Conservation (phyloP, 2,113 vertebrate species). For the Heterotilapia buettikoferi region DNA sequence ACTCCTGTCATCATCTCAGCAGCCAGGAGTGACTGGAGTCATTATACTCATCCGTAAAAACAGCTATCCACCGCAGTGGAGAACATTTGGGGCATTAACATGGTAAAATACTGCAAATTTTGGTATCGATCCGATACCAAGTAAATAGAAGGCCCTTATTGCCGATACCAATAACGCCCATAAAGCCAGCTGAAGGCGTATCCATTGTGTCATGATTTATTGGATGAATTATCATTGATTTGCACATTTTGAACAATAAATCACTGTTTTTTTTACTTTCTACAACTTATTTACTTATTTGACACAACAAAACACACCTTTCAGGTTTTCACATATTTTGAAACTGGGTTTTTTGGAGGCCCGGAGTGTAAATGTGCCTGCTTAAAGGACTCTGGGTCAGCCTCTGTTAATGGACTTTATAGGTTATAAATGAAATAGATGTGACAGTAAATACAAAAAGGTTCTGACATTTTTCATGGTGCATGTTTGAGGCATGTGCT, state of each 20-base stretch:
- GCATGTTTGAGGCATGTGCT: background rate
- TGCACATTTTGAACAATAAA: background rate
- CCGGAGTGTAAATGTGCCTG: background rate
- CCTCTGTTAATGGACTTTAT: background rate
- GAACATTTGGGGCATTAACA: background rate
- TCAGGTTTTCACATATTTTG: background rate
- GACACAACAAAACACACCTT: background rate
- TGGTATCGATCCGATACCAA: background rate
- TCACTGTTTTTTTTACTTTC: background rate
- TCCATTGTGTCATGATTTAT: background rate
- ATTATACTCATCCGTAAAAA: background rate
- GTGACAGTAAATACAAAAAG: background rate
- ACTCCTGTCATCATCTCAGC: background rate
- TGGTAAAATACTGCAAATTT: background rate
- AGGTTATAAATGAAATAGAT: background rate
- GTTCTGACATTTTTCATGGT: background rate
- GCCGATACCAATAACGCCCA: background rate
- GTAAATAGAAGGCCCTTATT: background rate
- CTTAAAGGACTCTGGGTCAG: background rate
- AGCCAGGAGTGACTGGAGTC: background rate
- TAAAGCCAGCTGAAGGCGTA: background rate
- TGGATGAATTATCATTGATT: background rate
- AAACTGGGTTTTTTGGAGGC: background rate
- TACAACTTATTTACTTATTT: background rate
- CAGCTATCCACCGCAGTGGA: background rate